A percentile compares a stretch with the other conserved stretches of the same genome.
These are phyloP conservation scores for Dipodomys merriami DNA, from an alignment of 2,113 vertebrate species.

Conservation along the genomic window DNA sequence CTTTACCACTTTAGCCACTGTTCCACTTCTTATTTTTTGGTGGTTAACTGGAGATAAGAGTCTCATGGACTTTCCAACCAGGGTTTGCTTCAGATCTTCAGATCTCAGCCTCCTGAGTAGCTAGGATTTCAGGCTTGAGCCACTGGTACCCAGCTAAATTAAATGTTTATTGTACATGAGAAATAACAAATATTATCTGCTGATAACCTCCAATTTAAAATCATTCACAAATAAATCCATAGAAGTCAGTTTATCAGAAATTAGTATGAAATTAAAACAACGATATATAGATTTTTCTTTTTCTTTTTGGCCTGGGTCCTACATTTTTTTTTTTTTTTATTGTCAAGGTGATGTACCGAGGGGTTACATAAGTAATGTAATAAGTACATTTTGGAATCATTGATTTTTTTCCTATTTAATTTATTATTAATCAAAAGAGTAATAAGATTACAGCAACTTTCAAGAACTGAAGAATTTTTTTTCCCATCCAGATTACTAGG, in stretches of 20 bases:
- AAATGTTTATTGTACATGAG: constrained; percentile 27
- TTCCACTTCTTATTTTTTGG: no score
- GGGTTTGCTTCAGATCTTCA: no score
- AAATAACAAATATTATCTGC: background rate
- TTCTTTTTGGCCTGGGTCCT: no score
- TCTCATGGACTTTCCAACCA: no score
- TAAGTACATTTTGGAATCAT: background rate
- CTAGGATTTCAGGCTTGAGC: no score
- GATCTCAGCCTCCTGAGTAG: no score
- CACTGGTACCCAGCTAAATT: no score
- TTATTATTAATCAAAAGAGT: background rate
- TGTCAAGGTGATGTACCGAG: no score
- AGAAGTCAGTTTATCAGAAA: constrained; percentile 47
- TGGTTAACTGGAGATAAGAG: no score
- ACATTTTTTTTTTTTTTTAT: no score
- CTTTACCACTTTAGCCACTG: no score
- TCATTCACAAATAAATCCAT: constrained; percentile 38
- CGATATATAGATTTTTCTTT: background rate
- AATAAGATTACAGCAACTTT: background rate
- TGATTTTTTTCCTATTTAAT: background rate
- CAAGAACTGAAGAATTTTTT: background rate
- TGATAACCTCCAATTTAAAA: constrained; percentile 54
- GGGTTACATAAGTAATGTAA: no score
- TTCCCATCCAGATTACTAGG: background rate
- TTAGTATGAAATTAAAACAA: constrained; percentile 59